Base-by-base conservation (phyloP, 30 jellyfish, hydroid and myxozoan species). In the Mastigias papua region DNA sequence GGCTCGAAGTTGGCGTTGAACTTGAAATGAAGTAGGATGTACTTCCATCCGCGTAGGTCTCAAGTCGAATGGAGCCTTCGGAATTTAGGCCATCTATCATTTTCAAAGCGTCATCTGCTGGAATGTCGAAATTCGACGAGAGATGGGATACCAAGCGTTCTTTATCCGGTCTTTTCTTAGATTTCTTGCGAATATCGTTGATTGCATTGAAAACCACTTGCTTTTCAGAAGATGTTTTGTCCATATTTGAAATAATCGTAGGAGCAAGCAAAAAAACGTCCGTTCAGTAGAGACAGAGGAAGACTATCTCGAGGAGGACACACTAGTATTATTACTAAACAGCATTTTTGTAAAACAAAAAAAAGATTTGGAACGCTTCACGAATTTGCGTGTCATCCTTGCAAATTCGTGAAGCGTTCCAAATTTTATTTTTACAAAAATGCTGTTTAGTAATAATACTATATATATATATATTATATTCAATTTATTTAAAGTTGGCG, bases 221-320 rank as follows among this genome's bases (percentile, higher is more conserved):
- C n/a, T 63, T 63, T 63, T 63, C 30, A 11, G 74, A 63, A 63
- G 74, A 20, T 63, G 30, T 63, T 63, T 19, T 63, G 74, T 63
- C 74, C 74, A 63, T 63, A 22, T 63, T 17, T 63, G 74, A 63
- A 22, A 63, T 63, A 63, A 17, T 63, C 74, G 74, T 6, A 13
- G 74, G 74, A 63, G 74, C 74, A 63, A 63, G 1, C 74, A 63
- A 63, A 63, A 63, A 63, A 23, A 63, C 74, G 74, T 63, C 74
- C 74, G 3, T 63, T 29, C 34, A n/a, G n/a, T n/a, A n/a, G n/a
- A n/a, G n/a, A n/a, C n/a, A n/a, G n/a, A n/a, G n/a, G n/a, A n/a
- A n/a, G n/a, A n/a, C n/a, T n/a, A n/a, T n/a, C n/a, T n/a, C n/a
- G n/a, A n/a, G n/a, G n/a, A n/a, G n/a, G n/a, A n/a, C n/a, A n/a